A percentile compares a stretch with the other conserved stretches of the same genome.
Evolutionary conservation across 1,140 invertebrate genomes (phyloP).

Genomic region (Leucophenga varia): DNA sequence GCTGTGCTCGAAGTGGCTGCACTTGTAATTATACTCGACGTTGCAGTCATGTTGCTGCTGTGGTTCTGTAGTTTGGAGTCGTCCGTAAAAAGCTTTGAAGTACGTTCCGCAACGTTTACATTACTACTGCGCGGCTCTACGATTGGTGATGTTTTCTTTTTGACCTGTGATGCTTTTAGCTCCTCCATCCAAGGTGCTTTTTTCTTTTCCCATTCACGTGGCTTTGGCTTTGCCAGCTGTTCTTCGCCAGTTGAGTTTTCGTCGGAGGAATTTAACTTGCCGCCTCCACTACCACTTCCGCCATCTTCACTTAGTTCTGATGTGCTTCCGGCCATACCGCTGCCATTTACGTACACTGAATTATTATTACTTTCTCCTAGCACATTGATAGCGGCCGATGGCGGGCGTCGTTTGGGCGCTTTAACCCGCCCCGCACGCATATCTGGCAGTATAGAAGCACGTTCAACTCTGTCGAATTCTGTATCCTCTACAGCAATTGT

Average conservation of each 20-base stretch:
- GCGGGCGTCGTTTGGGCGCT: conserved; percentile 61
- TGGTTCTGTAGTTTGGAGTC: conserved; percentile 18
- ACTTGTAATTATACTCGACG: conserved; percentile 9
- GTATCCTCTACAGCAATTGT: conserved; percentile 48
- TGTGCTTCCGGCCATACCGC: conserved; percentile 40
- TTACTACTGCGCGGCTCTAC: conserved; percentile 39
- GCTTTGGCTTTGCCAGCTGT: conserved; percentile 59
- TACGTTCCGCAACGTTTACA: conserved; percentile 28
- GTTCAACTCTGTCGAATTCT: conserved; percentile 66
- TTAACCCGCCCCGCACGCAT: conserved; percentile 64
- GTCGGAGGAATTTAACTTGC: conserved; percentile 34
- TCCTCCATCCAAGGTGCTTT: conserved; percentile 70
- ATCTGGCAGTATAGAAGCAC: conserved; percentile 64
- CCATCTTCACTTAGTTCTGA: conserved; percentile 34
- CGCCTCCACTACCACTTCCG: conserved; percentile 11
- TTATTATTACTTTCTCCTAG: conserved; percentile 53
- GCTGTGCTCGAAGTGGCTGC: conserved; percentile 19
- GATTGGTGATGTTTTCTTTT: conserved; percentile 60
- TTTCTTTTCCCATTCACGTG: conserved; percentile 63
- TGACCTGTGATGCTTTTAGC: conserved; percentile 66
- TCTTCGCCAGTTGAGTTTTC: conserved; percentile 55
- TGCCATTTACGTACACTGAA: conserved; percentile 49
- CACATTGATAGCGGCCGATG: conserved; percentile 56
- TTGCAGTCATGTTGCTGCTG: conserved; percentile 13
- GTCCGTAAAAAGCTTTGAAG: conserved; percentile 38